phyloP scores from a whole-genome alignment of 2,113 vertebrate genomes.

The Taurulus bubalis region DNA sequence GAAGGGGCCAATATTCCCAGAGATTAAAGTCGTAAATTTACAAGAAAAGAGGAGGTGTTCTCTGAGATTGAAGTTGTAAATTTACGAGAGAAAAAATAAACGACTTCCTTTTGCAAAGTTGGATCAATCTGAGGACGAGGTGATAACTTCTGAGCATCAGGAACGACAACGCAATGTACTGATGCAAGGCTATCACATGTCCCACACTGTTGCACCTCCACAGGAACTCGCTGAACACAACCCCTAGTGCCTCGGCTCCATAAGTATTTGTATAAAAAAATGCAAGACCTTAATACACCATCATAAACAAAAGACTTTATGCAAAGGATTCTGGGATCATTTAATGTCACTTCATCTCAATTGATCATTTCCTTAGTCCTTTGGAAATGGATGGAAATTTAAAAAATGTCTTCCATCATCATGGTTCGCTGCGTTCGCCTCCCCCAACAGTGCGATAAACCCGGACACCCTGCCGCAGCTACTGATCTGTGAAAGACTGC shows the following conservation, averaged over 20 bases:
- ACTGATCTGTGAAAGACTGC: constrained; percentile 47
- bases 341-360: background rate
- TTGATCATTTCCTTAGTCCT: background rate
- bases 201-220: background rate
- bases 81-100: background rate
- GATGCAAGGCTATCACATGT: background rate
- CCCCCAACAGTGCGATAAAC: constrained; percentile 13
- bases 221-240: too few relatives aligned
- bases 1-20: background rate
- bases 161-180: background rate
- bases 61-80: background rate
- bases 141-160: background rate
- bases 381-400: background rate
- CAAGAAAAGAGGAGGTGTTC: too few relatives aligned
- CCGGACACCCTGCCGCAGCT: constrained; percentile 33
- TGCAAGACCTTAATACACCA: too few relatives aligned
- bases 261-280: too few relatives aligned
- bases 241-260: too few relatives aligned
- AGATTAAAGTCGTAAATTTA: background rate
- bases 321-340: too few relatives aligned
- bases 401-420: background rate
- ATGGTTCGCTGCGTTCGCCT: constrained; percentile 19
- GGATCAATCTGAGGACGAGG: background rate
- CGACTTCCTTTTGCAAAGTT: background rate
- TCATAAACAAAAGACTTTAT: too few relatives aligned